Evolutionary conservation across 2,113 vertebrate genomes (phyloP), one percentile per base, ranked within the genome.

Genomic region (Spea bombifrons): DNA sequence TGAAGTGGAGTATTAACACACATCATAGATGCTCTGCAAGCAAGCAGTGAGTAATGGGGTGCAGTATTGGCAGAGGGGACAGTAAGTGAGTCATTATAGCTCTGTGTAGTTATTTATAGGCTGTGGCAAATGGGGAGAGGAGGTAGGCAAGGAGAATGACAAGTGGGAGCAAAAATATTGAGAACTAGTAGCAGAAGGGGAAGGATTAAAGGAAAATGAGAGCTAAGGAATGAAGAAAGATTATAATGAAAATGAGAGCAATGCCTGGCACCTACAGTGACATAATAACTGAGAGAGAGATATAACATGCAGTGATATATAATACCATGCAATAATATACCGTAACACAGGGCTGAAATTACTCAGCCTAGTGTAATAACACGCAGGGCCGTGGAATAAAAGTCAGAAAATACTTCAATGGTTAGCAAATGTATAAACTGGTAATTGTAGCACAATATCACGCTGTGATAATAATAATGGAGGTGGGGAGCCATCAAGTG

Each of bases 1-100:
- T n/a, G 85, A 84, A 84, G 85, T 83, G 83, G 87, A 87, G 86
- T 90, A 92, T 92, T 93, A 92, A 93, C 93, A 92, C 92, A 92
- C 93, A 91, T 90, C 92, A 87, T 84, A 88, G 82, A 89, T 85
- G 84, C 92, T 92, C 89, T 91, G 90, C 78, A 13, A 12, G 4
- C 81, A 70, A 44, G 30, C 75, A 47, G 47, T 61, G 78, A 48
- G 82, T 16, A 17, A 7, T 52, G 3, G 50, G 68, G 59, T 71
- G 17, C 69, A 55, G 12, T 55, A 50, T 7, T 30, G 45, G 69
- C n/a, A 30, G 47, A 44, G 73, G 79, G 70, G 48, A 8, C 77
- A 55, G 16, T 7, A n/a, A 3, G 48, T 17, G 59, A 76, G 43
- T 76, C 75, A 76, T 76, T 65, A 76, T 67, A 57, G 64, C 75